These are phyloP conservation scores for Microtus ochrogaster DNA, from an alignment of 2,113 vertebrate species.

Conservation along the genomic window DNA sequence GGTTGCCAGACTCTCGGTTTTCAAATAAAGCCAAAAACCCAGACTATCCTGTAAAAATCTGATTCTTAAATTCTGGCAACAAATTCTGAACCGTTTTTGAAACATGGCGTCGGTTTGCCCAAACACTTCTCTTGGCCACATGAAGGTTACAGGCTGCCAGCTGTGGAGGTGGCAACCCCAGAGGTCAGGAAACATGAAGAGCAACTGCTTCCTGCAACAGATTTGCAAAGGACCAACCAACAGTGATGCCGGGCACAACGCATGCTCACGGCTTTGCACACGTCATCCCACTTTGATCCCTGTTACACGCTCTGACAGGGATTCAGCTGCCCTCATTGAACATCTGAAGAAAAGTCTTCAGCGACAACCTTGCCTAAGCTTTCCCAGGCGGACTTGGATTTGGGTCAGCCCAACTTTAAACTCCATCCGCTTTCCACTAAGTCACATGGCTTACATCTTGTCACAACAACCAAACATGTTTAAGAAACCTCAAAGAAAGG, in stretches of 20 bases:
- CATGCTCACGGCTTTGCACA: background rate
- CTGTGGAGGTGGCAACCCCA: background rate
- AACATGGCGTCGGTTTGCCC: background rate
- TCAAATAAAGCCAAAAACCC: conserved; percentile 39
- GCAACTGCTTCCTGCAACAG: background rate
- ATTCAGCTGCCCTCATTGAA: background rate
- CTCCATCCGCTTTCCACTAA: background rate
- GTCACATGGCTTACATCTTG: background rate
- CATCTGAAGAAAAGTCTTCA: background rate
- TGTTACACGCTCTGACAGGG: background rate
- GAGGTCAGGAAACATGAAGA: background rate
- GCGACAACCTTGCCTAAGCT: background rate
- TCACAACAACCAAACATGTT: background rate
- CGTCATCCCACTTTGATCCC: background rate
- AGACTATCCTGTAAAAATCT: conserved; percentile 47
- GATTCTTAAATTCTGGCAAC: conserved; percentile 35
- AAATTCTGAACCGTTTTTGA: conserved; percentile 60
- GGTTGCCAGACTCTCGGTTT: background rate
- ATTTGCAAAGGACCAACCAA: background rate
- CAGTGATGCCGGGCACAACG: too few relatives aligned
- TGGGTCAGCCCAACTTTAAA: background rate
- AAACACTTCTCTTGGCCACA: conserved; percentile 2
- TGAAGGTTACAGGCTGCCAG: background rate
- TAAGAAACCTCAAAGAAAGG: background rate
- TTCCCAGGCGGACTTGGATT: background rate